Percentiles rank a stretch among this genome's conserved stretches.
Conservation (phyloP, 2,888 invertebrate species). For the Prionchulus punctatus region DNA sequence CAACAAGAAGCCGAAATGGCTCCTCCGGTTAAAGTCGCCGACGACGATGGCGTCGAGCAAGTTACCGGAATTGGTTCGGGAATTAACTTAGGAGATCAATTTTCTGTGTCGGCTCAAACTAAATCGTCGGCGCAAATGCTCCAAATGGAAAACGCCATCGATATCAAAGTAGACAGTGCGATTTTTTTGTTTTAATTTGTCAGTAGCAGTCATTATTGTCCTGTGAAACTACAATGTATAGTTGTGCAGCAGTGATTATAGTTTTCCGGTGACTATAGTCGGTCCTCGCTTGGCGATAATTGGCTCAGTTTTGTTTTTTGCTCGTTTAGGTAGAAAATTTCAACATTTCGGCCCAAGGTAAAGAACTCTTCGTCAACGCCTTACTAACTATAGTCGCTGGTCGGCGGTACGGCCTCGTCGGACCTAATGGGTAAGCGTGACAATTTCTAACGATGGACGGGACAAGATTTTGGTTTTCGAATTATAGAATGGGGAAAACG, state of each 20-base stretch:
- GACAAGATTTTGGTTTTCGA: too few species aligned
- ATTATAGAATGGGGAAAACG: constrained; percentile 78
- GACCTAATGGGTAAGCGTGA: constrained; percentile 67
- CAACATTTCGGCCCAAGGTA: constrained; percentile 89
- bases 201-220: too few species aligned
- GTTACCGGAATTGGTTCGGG: constrained; percentile 30
- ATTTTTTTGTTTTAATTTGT: not conserved
- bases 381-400: constrained; percentile 78
- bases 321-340: constrained; percentile 60
- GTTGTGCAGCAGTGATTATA: too few species aligned
- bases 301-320: not conserved
- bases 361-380: constrained; percentile 90
- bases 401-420: constrained; percentile 86
- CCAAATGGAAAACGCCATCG: constrained; percentile 75
- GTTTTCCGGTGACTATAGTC: too few species aligned
- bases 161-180: constrained; percentile 59
- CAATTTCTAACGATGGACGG: too few species aligned
- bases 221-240: too few species aligned
- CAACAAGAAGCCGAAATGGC: too few species aligned
- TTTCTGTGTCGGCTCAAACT: constrained; percentile 74
- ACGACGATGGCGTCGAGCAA: too few species aligned
- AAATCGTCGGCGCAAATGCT: constrained; percentile 39
- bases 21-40: too few species aligned
- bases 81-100: constrained; percentile 66
- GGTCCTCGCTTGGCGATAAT: not conserved